Conservation (phyloP, 2,797 vertebrate genomes). For the Fistularia tabacaria region DNA sequence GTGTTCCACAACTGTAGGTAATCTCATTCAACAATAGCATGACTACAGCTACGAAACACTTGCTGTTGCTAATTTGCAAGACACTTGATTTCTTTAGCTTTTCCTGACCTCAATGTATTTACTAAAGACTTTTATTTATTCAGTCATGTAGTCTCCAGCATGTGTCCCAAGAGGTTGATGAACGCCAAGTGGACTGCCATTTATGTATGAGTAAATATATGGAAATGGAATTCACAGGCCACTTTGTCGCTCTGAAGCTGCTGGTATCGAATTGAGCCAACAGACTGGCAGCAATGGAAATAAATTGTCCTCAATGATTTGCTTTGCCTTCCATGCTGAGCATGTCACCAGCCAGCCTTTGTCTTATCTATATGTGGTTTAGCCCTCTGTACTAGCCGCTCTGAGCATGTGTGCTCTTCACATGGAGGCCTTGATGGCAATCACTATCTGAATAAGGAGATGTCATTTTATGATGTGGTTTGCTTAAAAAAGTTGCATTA, state of each 20-base stretch:
- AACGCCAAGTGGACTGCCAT: conserved; percentile 45
- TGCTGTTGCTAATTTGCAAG: conserved; percentile 33
- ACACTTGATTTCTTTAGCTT: conserved; percentile 47
- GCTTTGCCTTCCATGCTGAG: conserved; percentile 46
- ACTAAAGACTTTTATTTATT: conserved; percentile 29
- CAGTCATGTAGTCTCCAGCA: conserved; percentile 26
- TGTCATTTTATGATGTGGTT: conserved; percentile 67
- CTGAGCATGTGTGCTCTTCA: conserved; percentile 12
- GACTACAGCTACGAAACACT: conserved; percentile 14
- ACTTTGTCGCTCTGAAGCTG: conserved; percentile 31
- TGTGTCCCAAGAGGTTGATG: conserved; percentile 48
- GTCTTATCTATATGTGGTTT: conserved; percentile 57
- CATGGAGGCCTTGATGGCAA: conserved; percentile 42
- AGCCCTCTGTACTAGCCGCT: conserved; percentile 45
- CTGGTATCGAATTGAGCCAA: conserved; percentile 45
- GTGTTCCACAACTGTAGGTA: conserved; percentile 22
- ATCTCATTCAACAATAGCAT: conserved; percentile 19
- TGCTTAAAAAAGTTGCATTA: conserved; percentile 28
- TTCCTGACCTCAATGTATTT: conserved; percentile 29
- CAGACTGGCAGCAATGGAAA: conserved; percentile 55
- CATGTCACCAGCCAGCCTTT: conserved; percentile 39
- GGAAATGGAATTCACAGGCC: conserved; percentile 64
- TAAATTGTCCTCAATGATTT: conserved; percentile 66
- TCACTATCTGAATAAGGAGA: conserved; percentile 66
- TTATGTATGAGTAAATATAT: conserved; percentile 56